These are phyloP conservation scores for Geococcyx californianus DNA, from an alignment of 2,113 vertebrate genomes.

Conservation along the genomic window DNA sequence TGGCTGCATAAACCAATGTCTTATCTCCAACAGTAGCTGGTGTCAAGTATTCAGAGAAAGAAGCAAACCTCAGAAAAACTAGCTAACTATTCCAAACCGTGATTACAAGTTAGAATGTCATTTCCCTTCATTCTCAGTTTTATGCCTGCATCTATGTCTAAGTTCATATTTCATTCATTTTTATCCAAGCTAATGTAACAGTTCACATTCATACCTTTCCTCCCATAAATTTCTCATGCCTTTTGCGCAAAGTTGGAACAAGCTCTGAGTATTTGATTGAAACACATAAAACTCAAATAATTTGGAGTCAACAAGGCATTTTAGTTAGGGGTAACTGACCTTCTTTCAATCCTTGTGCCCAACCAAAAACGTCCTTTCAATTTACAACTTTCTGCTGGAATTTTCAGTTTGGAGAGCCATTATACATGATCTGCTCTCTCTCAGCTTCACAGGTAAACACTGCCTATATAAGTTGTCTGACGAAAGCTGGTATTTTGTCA, in stretches of 20 bases:
- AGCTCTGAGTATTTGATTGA: not conserved
- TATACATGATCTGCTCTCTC: constrained; percentile 49
- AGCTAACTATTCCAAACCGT: not conserved
- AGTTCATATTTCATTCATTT: not conserved
- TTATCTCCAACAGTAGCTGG: not conserved
- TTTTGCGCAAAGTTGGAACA: not conserved
- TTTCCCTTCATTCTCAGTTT: not conserved
- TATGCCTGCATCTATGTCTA: not conserved
- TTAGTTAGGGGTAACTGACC: constrained; percentile 53
- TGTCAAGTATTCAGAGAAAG: not conserved
- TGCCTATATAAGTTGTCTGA: constrained; percentile 18
- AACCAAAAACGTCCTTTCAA: constrained; percentile 63
- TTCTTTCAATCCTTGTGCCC: constrained; percentile 35
- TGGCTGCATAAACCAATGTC: not conserved
- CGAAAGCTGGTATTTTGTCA: not conserved
- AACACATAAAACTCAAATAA: not conserved
- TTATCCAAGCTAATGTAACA: not conserved
- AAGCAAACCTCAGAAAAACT: not conserved
- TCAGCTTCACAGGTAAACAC: constrained; percentile 15
- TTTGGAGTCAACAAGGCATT: constrained; percentile 15
- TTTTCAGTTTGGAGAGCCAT: constrained; percentile 58
- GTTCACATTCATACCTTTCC: not conserved
- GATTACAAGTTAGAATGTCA: not conserved
- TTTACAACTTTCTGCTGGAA: constrained; percentile 66
- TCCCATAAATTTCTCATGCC: not conserved